Base-by-base conservation (phyloP, 2,113 vertebrate species). In the Anolis sagrei region DNA sequence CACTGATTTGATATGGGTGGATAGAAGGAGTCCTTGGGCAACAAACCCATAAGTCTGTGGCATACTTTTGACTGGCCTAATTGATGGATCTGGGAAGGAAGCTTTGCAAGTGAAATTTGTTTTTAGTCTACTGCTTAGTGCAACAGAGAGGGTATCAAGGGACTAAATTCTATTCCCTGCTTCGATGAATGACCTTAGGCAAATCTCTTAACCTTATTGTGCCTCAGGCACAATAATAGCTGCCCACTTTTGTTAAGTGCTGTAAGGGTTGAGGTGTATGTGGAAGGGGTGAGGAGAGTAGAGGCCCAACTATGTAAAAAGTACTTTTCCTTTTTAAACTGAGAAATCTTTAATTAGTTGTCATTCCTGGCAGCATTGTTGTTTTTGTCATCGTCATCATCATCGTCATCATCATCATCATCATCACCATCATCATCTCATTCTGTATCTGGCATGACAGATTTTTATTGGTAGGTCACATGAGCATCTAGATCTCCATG, bases 21-120 rank as follows among this genome's bases (percentile, higher is more conserved):
- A 75, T 75, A 58, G 58, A 86, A 81, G 74, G n/a, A 21, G 84
- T 32, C 84, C 84, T 14, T 39, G 32, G 84, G 78, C 78, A 86
- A 70, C 39, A 23, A 14, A n/a, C 6, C 32, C 21, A 23, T 58
- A 85, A n/a, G 19, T 85, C 36, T 72, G 32, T 62, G 61, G 44
- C 61, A 54, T 58, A 27, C 34, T 32, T 79, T 36, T 66, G 48
- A 79, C 61, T 49, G 61, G 81, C 34, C 58, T 82, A 16, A 23
- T 36, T 77, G 79, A 80, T 81, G 69, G 78, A 61, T 10, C 34
- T 13, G 10, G 51, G 58, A 54, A 86, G 7, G 27, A 77, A 62
- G 76, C 11, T 2, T 64, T 62, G 81, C 32, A 48, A 16, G 27
- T 44, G 79, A 70, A 72, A 29, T 62, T 14, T 44, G 27, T 86